These are phyloP conservation scores for Nesogale talazaci DNA, from an alignment of 2,113 vertebrate genomes.

Conservation along the genomic window DNA sequence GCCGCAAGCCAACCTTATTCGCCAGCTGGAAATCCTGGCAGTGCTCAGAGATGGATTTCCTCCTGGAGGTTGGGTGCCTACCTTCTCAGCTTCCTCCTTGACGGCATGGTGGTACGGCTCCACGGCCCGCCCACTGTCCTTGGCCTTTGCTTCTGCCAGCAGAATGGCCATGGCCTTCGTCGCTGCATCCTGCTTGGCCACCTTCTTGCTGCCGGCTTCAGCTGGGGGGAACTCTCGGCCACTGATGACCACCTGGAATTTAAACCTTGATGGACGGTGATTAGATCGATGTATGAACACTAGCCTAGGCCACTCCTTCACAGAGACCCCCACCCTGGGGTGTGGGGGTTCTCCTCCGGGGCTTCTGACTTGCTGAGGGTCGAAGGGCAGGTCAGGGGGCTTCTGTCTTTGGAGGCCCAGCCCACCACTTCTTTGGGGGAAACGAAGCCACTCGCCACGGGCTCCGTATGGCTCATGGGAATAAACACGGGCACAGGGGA, in stretches of 20 bases:
- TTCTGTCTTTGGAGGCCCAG: not conserved
- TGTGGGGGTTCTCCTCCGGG: not conserved
- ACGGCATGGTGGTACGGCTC: not conserved
- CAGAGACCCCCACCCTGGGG: not conserved
- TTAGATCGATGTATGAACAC: constrained; percentile 59
- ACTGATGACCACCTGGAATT: constrained; percentile 95
- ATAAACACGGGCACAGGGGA: no score
- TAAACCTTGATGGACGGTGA: constrained; percentile 88
- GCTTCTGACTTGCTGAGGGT: not conserved
- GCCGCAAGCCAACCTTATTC: not conserved
- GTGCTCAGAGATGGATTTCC: rapidly evolving
- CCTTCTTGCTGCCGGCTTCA: constrained; percentile 96
- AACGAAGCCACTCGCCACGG: not conserved
- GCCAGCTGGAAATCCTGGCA: not conserved
- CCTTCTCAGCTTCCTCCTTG: constrained; percentile 35
- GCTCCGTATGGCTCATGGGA: no score
- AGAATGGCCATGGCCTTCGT: constrained; percentile 91
- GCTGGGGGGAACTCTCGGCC: constrained; percentile 92
- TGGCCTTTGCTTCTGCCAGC: constrained; percentile 88
- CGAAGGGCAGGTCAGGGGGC: not conserved
- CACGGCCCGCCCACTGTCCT: constrained; percentile 78
- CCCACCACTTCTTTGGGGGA: not conserved
- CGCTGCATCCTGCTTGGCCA: constrained; percentile 96
- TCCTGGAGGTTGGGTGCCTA: not conserved
- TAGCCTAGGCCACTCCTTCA: not conserved